Base-by-base conservation (phyloP, 1,140 invertebrate species). In the Drosophila varians region DNA sequence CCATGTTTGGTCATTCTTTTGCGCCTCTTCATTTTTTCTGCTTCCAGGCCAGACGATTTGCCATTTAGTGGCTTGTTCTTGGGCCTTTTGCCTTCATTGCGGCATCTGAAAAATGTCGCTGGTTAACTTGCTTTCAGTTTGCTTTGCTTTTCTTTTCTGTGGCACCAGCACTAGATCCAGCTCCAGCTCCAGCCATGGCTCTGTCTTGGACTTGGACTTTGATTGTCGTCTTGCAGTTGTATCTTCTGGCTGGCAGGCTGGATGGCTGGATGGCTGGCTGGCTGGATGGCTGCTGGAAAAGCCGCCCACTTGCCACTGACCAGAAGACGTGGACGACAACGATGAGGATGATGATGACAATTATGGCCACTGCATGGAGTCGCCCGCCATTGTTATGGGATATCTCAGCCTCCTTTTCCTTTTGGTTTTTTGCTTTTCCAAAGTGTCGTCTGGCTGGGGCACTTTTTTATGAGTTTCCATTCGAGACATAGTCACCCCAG, bases 71-170 rank as follows among this genome's bases (percentile, higher is more conserved):
- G 71, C 70, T 74, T 74, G 60, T 74, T 74, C 60, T 61, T 46
- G 40, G 58, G 58, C 57, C 58, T 74, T 66, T 80, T 64, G 43
- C 79, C 42, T 64, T 61, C 56, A 68, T 45, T 57, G 62, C 68
- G 80, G 80, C 82, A 86, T 86, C 73, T 86, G 57, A 87, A 86
- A 86, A 86, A 86, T 86, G 80, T 86, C 76, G 80, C 80, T 80
- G 82, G 80, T 80, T 86, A 87, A 86, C 80, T 86, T 86, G 80
- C 80, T 87, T 86, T 86, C 78, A 77, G 80, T 87, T 74, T 66
- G 64, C 68, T 87, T 77, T 77, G 76, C 72, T 60, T 77, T 77
- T 65, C 64, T 53, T 45, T 66, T 25, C 60, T 66, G 46, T 36
- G 62, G 60, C 16, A 52, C 47, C 62, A 36, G 49, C 62, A 11